Conservation (phyloP, 1,140 invertebrate species). For the Ganaspis sp. region DNA sequence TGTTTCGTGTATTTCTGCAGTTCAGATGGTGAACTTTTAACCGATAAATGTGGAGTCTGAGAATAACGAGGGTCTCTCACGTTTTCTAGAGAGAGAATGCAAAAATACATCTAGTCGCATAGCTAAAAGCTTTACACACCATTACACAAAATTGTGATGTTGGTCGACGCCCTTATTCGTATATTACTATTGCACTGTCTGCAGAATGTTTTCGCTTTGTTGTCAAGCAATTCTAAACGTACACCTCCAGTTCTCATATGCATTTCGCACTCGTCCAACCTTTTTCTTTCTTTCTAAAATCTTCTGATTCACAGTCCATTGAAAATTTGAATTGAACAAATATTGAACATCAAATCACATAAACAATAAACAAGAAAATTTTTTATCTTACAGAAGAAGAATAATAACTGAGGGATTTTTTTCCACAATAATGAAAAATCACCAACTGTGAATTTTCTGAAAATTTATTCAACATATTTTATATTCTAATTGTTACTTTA, state of each 20-base stretch:
- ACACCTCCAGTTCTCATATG: not conserved
- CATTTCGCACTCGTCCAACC: constrained; percentile 6
- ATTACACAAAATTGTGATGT: constrained; percentile 50
- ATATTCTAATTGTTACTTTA: no score
- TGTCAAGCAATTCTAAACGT: constrained; percentile 8
- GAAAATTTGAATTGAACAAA: not conserved
- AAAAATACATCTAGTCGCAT: constrained; percentile 33
- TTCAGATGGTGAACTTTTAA: not conserved
- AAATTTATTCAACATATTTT: no score
- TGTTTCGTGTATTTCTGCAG: not conserved
- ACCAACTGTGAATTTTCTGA: no score
- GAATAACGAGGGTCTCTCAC: constrained; percentile 24
- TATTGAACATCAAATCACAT: not conserved
- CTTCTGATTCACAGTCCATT: not conserved
- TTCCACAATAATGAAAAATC: no score
- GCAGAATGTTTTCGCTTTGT: not conserved
- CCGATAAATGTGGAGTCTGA: not conserved
- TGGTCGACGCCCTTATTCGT: constrained; percentile 36
- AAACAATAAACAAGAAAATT: not conserved
- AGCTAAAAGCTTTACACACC: constrained; percentile 54
- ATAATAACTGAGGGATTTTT: no score
- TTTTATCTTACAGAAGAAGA: not conserved
- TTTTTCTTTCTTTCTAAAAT: not conserved
- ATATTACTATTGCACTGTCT: constrained; percentile 42
- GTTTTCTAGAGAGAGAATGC: not conserved